Conservation (phyloP, 2,888 invertebrate genomes). For the Lacanobia wlatinum region DNA sequence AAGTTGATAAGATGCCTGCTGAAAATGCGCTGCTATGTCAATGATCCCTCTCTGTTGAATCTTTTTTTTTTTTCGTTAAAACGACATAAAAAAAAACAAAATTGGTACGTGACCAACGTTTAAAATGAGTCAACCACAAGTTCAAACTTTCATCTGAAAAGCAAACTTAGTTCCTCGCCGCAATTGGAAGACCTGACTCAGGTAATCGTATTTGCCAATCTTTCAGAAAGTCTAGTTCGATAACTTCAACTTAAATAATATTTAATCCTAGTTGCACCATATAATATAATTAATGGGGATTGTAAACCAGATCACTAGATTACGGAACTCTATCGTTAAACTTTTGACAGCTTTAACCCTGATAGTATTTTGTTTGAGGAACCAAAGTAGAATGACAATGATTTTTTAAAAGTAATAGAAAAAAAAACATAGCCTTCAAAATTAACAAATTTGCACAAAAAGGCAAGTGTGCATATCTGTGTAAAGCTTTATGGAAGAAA, state of each 20-base stretch:
- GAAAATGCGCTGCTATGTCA: too few species aligned
- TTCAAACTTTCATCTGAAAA: slow-evolving; percentile 40
- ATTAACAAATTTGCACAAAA: too few species aligned
- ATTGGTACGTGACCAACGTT: slow-evolving; percentile 2
- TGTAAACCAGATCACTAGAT: neutral
- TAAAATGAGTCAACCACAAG: slow-evolving; percentile 14
- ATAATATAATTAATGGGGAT: neutral
- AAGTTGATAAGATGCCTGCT: too few species aligned
- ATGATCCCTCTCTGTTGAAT: too few species aligned
- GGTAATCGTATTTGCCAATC: slow-evolving; percentile 48
- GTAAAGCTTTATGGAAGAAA: slow-evolving; percentile 4
- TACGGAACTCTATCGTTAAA: neutral
- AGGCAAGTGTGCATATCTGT: too few species aligned
- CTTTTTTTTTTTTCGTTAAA: neutral
- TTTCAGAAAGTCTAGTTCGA: slow-evolving; percentile 11
- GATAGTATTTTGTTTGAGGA: too few species aligned
- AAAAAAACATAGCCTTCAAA: too few species aligned
- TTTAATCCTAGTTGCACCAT: neutral
- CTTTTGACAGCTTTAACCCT: too few species aligned
- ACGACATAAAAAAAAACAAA: neutral
- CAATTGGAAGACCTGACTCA: slow-evolving; percentile 44
- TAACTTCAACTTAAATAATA: neutral
- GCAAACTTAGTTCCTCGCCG: slow-evolving; percentile 40
- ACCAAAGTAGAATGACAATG: too few species aligned
- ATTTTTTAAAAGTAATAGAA: too few species aligned